These are phyloP conservation scores for Trisateles emortualis DNA, from an alignment of 2,888 invertebrate species.

Conservation along the genomic window DNA sequence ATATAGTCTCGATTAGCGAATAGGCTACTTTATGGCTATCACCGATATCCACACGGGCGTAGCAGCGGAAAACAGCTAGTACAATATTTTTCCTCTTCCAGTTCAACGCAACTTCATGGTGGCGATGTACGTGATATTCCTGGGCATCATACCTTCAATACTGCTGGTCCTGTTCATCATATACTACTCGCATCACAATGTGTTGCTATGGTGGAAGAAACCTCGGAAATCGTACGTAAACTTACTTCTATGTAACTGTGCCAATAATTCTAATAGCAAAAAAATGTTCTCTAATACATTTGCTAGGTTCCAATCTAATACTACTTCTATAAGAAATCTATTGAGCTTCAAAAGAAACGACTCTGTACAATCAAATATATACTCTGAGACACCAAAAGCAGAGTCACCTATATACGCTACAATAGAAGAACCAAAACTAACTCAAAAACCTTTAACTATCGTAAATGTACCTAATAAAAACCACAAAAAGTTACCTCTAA, in stretches of 20 bases:
- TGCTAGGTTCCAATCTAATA: conserved; percentile 41
- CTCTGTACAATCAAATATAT: conserved; percentile 21
- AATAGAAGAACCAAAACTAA: conserved; percentile 15
- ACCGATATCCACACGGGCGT: no score
- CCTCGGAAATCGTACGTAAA: conserved; percentile 84
- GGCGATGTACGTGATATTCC: conserved; percentile 94
- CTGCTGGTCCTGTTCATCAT: conserved; percentile 89
- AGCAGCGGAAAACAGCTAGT: no score
- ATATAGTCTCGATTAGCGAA: no score
- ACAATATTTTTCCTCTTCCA: conserved; percentile 79
- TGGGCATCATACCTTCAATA: conserved; percentile 93
- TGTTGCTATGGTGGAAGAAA: conserved; percentile 82
- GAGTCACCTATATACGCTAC: conserved; percentile 38
- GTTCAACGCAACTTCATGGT: conserved; percentile 92
- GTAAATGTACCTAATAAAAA: conserved; percentile 36
- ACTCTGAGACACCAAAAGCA: conserved; percentile 14
- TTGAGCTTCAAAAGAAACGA: conserved; percentile 41
- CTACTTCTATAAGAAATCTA: conserved; percentile 33
- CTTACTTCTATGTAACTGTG: conserved; percentile 43
- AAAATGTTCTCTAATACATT: conserved; percentile 40
- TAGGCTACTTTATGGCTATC: no score
- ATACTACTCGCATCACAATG: conserved; percentile 92
- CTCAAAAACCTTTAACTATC: conserved; percentile 22
- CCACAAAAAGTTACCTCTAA: conserved; percentile 47
- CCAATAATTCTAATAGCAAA: conserved; percentile 25